These are phyloP conservation scores for Lasioglossum oenotherae DNA, from an alignment of 2,888 invertebrate species.

Conservation along the genomic window DNA sequence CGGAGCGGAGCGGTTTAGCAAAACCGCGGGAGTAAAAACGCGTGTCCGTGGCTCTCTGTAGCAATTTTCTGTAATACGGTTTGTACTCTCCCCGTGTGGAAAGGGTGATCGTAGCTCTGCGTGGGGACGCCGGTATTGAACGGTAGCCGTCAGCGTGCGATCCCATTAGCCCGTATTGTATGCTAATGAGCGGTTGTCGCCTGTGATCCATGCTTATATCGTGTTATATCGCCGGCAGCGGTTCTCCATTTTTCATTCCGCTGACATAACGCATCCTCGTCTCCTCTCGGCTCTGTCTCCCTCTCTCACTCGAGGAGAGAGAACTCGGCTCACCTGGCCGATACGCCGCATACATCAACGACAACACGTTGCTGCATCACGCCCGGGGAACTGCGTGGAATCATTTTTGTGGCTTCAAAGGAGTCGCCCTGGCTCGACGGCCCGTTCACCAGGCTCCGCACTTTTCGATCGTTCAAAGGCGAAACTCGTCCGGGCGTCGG, in stretches of 20 bases:
- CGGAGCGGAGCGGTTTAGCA: not conserved
- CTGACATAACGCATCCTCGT: slow-evolving; percentile 30
- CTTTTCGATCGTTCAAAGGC: slow-evolving; percentile 9
- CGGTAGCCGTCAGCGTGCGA: slow-evolving; percentile 80
- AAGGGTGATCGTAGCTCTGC: slow-evolving; percentile 52
- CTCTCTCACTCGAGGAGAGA: not conserved
- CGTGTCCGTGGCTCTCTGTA: not conserved
- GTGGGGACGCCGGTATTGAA: slow-evolving; percentile 69
- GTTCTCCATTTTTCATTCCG: slow-evolving; percentile 68
- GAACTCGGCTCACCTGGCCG: not conserved
- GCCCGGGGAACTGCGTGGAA: not conserved
- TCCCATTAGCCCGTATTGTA: slow-evolving; percentile 82
- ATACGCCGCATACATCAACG: slow-evolving; percentile 9
- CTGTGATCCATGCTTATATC: slow-evolving; percentile 78
- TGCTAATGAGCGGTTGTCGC: slow-evolving; percentile 81
- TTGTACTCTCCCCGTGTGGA: slow-evolving; percentile 33
- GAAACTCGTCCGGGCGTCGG: not conserved
- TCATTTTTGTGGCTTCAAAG: not conserved
- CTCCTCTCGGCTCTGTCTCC: not conserved
- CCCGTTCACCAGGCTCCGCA: not conserved
- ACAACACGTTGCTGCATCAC: not conserved
- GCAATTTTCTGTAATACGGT: slow-evolving; percentile 3
- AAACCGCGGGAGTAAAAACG: not conserved
- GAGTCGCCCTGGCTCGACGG: not conserved
- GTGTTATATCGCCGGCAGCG: slow-evolving; percentile 73